Evolutionary conservation across 2,113 vertebrate species (phyloP).

Genomic region (human (Homo sapiens)): DNA sequence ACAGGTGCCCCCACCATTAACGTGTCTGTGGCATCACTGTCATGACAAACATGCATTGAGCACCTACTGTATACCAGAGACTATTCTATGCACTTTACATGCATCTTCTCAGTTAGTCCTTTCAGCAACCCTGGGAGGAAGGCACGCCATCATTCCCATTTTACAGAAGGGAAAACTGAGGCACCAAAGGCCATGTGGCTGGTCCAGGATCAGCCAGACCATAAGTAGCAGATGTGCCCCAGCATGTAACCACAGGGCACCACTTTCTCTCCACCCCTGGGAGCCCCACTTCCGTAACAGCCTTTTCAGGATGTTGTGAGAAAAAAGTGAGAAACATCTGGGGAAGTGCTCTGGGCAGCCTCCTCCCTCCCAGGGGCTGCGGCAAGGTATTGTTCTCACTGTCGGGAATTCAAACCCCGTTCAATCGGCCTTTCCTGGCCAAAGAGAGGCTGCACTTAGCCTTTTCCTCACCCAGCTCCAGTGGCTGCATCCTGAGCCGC

Average conservation of each 20-base stretch:
- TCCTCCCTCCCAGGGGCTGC: not conserved
- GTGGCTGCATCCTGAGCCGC: fast-evolving
- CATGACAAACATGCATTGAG: not conserved
- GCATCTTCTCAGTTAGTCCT: not conserved
- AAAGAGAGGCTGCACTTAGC: not conserved
- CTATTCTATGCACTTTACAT: not conserved
- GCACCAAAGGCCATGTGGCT: fast-evolving
- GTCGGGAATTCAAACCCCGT: not conserved
- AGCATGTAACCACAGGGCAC: too few species aligned
- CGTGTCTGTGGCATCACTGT: not conserved
- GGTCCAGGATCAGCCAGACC: fast-evolving
- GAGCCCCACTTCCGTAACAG: not conserved
- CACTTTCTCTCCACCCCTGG: not conserved
- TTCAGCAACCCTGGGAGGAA: not conserved
- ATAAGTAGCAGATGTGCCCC: not conserved
- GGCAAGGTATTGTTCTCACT: conserved; percentile 45
- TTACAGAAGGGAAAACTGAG: not conserved
- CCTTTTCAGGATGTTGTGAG: not conserved
- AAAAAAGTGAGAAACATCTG: conserved; percentile 60
- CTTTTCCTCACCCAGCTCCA: not conserved
- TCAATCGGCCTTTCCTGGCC: conserved; percentile 21
- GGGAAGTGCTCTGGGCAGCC: conserved; percentile 7
- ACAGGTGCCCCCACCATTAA: fast-evolving
- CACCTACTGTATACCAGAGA: not conserved
- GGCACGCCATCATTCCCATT: not conserved